Evolutionary conservation across 1,140 invertebrate genomes (phyloP).

Genomic region (Lanistes nyassanus): DNA sequence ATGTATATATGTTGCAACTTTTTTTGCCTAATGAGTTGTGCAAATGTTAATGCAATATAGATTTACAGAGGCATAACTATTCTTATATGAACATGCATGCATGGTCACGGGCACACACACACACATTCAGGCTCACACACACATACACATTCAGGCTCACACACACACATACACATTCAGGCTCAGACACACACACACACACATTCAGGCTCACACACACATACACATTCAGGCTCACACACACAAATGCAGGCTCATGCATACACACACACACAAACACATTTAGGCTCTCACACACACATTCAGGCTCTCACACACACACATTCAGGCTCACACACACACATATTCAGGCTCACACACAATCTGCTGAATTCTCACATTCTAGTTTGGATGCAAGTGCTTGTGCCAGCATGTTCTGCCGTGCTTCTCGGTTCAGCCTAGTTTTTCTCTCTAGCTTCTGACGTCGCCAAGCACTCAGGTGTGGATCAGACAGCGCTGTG

Average conservation of each 20-base stretch:
- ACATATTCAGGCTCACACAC: too few relatives aligned
- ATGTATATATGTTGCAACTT: too few relatives aligned
- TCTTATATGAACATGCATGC: neutral
- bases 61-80: too few relatives aligned
- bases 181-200: neutral
- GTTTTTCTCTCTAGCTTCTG: slow-evolving; percentile 19
- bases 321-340: too few relatives aligned
- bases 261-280: too few relatives aligned
- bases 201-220: neutral
- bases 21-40: too few relatives aligned
- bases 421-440: slow-evolving; percentile 8
- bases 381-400: slow-evolving; percentile 13
- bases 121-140: neutral
- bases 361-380: too few relatives aligned
- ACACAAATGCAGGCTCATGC: too few relatives aligned
- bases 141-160: neutral
- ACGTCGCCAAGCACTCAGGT: slow-evolving; percentile 2
- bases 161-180: neutral
- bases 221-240: neutral
- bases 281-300: too few relatives aligned
- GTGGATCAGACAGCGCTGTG: neutral
- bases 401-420: slow-evolving; percentile 13
- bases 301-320: neutral
- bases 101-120: neutral
- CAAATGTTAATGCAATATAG: too few relatives aligned